phyloP scores from a whole-genome alignment of 1,140 invertebrate genomes.

The Alviniconcha marisindica region DNA sequence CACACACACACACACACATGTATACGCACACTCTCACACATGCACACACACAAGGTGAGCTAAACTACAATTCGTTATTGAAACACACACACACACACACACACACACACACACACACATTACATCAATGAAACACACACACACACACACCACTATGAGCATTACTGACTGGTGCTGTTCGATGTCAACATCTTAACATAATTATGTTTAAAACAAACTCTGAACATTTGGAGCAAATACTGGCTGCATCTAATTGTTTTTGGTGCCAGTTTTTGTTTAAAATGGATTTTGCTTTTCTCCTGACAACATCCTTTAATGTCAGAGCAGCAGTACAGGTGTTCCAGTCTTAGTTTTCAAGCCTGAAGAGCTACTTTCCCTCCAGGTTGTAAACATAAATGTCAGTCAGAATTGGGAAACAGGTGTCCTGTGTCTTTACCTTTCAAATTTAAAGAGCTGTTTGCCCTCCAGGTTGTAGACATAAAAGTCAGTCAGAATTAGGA shows the following conservation, averaged over 20 bases:
- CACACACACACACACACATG: too few species aligned
- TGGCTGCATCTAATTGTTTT: too few species aligned
- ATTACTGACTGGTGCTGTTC: too few species aligned
- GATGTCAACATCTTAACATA: too few species aligned
- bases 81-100: slow-evolving; percentile 5
- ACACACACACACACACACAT: not conserved
- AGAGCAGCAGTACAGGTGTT: too few species aligned
- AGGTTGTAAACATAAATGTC: slow-evolving; percentile 72
- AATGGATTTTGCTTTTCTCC: too few species aligned
- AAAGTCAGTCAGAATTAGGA: slow-evolving; percentile 73
- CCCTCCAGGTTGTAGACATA: slow-evolving; percentile 71
- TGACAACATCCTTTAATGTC: too few species aligned
- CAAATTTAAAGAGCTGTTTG: slow-evolving; percentile 67
- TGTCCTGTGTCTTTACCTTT: slow-evolving; percentile 67
- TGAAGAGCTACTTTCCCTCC: slow-evolving; percentile 68
- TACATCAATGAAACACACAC: not conserved
- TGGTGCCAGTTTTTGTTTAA: too few species aligned
- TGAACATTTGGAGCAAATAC: too few species aligned
- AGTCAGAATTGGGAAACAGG: too few species aligned
- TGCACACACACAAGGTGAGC: not conserved
- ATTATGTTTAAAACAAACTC: too few species aligned
- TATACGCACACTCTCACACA: not conserved
- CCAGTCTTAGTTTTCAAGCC: slow-evolving; percentile 66
- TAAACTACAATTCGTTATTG: not conserved
- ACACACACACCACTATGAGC: too few species aligned